These are phyloP conservation scores for Sebastes glaucus DNA, from an alignment of 2,797 vertebrate species.

Conservation along the genomic window DNA sequence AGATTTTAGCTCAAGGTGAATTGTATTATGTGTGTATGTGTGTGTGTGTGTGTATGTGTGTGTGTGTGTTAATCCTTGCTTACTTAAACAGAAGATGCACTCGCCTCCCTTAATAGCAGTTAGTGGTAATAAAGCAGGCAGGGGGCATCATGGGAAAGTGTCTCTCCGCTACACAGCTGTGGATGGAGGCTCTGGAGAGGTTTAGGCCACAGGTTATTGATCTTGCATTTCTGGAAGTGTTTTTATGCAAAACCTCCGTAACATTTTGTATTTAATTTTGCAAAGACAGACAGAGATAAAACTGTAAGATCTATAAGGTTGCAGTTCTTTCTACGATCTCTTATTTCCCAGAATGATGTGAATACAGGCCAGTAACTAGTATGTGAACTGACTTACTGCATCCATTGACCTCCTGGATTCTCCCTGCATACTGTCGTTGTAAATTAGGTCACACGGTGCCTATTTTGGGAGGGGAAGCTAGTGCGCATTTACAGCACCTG, in stretches of 20 bases:
- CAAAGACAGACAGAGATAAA: background rate
- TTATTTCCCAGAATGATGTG: background rate
- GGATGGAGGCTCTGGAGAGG: background rate
- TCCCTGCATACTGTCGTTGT: slow-evolving; percentile 33
- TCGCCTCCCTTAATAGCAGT: slow-evolving; percentile 16
- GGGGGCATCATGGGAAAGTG: slow-evolving; percentile 14
- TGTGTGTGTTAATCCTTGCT: slow-evolving; percentile 18
- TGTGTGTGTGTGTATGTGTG: background rate
- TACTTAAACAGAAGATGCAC: slow-evolving; percentile 10
- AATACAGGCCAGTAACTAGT: background rate
- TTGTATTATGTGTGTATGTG: background rate
- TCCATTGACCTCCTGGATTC: slow-evolving; percentile 50
- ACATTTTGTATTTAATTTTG: background rate
- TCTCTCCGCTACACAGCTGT: slow-evolving; percentile 5
- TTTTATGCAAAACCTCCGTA: background rate
- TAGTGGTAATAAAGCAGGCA: slow-evolving; percentile 33
- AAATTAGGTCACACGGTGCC: slow-evolving; percentile 57
- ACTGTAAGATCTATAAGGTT: background rate
- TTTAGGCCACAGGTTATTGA: slow-evolving; percentile 10
- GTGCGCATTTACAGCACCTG: slow-evolving; percentile 50
- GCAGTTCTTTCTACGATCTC: background rate
- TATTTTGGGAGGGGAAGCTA: slow-evolving; percentile 55
- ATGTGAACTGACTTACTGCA: background rate
- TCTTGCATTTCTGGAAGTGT: background rate
- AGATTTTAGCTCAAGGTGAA: slow-evolving; percentile 53